Conservation (phyloP, 35 echinoderm and acorn worm genomes). For the Heliocidaris tuberculata region DNA sequence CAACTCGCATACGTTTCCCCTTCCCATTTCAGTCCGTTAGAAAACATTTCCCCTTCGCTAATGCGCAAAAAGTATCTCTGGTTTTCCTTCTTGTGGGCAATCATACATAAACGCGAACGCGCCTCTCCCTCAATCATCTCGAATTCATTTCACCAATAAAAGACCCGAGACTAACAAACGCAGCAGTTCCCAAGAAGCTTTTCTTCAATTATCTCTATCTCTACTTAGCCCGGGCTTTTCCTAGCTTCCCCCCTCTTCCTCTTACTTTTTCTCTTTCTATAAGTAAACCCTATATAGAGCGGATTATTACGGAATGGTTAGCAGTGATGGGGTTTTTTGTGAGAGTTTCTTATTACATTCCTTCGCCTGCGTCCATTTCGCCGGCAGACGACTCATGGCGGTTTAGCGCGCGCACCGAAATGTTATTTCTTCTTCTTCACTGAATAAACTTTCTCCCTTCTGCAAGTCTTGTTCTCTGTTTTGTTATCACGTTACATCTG, state of each 20-base stretch:
- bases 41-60: conserved; percentile 32
- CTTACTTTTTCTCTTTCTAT: not conserved
- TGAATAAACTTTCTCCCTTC: conserved; percentile 31
- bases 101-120: not conserved
- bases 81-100: not conserved
- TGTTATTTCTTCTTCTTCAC: conserved; percentile 11
- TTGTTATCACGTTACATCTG: conserved; percentile 35
- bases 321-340: not conserved
- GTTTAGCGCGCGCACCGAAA: conserved; percentile 20
- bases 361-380: conserved; percentile 11
- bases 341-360: conserved; percentile 34
- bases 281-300: not conserved
- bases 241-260: not conserved
- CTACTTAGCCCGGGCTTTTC: conserved; percentile 23
- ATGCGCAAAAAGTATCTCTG: not conserved
- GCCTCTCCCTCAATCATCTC: not conserved
- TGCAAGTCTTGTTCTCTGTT: not conserved
- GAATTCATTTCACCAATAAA: conserved; percentile 23
- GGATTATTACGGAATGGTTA: conserved; percentile 5
- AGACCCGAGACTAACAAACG: not conserved
- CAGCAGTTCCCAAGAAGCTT: not conserved
- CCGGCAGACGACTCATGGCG: conserved; percentile 1
- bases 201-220: conserved; percentile 24
- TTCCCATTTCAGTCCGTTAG: conserved; percentile 13
- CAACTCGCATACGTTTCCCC: not conserved